A percentile compares a stretch with the other conserved stretches of the same genome.
Evolutionary conservation across 2,888 invertebrate genomes (phyloP).

Genomic region (Phrixothrix hirtus): DNA sequence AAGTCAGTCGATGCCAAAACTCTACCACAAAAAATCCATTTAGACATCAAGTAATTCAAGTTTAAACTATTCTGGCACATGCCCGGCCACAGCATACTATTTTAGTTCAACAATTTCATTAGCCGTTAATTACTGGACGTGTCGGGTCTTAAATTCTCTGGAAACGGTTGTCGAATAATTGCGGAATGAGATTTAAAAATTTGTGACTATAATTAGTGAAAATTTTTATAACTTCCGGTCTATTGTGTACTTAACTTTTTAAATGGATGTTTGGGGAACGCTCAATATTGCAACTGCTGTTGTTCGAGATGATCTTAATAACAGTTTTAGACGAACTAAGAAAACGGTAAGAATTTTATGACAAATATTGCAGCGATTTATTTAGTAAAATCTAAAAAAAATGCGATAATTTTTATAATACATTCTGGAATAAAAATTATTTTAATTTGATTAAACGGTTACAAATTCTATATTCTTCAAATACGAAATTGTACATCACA

Average conservation of each 20-base stretch:
- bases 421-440: no score
- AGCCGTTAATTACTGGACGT: not conserved
- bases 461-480: no score
- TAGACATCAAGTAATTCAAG: slow-evolving; percentile 17
- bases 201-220: no score
- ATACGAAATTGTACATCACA: no score
- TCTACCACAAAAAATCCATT: slow-evolving; percentile 3
- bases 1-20: slow-evolving; percentile 3
- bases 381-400: not conserved
- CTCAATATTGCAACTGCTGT: slow-evolving; percentile 65
- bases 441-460: no score
- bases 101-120: slow-evolving; percentile 28
- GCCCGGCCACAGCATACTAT: slow-evolving; percentile 36
- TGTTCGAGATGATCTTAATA: slow-evolving; percentile 68
- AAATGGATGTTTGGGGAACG: slow-evolving; percentile 75
- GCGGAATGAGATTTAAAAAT: not conserved
- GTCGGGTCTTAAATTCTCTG: not conserved
- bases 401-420: not conserved
- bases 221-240: no score
- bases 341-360: slow-evolving; percentile 46
- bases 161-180: not conserved
- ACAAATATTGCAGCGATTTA: not conserved
- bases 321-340: slow-evolving; percentile 54
- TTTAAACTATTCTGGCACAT: slow-evolving; percentile 29
- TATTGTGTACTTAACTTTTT: slow-evolving; percentile 6